phyloP scores from a whole-genome alignment of 35 echinoderm and acorn worm species.

The Anneissia japonica region DNA sequence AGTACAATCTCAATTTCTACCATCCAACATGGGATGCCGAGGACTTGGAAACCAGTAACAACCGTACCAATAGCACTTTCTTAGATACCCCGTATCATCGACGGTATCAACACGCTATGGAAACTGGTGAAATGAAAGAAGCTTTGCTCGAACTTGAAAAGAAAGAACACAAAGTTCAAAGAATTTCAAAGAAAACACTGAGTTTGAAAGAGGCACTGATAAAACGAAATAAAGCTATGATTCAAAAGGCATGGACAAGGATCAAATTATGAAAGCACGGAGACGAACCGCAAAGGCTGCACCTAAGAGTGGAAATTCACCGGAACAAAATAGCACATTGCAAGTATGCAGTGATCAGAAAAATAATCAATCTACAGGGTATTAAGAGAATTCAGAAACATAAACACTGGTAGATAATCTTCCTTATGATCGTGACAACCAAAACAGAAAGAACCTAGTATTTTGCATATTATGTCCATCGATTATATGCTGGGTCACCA shows the following conservation, averaged over 20 bases:
- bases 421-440: too few species aligned
- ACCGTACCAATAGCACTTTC: background rate
- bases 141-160: background rate
- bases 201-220: background rate
- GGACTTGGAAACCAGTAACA: background rate
- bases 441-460: too few species aligned
- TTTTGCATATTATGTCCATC: too few species aligned
- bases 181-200: background rate
- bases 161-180: background rate
- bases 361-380: background rate
- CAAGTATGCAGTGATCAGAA: too few species aligned
- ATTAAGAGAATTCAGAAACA: background rate
- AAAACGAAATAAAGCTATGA: background rate
- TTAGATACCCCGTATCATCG: background rate
- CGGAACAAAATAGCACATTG: too few species aligned
- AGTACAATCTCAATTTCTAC: slow-evolving; percentile 17
- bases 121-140: background rate
- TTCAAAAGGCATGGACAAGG: too few species aligned
- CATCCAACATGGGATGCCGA: slow-evolving; percentile 31
- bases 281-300: too few species aligned
- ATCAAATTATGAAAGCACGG: too few species aligned
- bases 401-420: too few species aligned
- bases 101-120: background rate
- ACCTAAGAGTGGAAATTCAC: background rate
- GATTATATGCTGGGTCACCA: too few species aligned